A percentile compares a stretch with the other conserved stretches of the same genome.
These are phyloP conservation scores for Phylloscopus trochilus DNA, from an alignment of 2,113 vertebrate genomes.

Conservation along the genomic window DNA sequence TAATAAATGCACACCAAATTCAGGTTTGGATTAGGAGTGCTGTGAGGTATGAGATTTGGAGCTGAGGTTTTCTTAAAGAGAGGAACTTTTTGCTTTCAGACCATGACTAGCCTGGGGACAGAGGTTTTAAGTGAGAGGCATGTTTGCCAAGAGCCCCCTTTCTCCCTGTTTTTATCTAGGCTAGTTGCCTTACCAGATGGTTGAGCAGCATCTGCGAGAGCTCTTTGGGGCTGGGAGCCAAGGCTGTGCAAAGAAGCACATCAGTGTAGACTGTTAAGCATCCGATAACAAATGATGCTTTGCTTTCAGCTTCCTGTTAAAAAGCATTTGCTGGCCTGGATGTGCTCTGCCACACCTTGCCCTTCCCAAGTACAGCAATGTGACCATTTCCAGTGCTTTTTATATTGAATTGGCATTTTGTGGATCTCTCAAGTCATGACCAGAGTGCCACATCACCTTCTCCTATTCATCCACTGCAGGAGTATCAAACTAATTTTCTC, in stretches of 20 bases:
- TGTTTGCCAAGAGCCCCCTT: not conserved
- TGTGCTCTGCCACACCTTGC: not conserved
- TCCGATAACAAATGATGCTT: not conserved
- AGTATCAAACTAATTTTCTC: not conserved
- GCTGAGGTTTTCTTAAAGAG: not conserved
- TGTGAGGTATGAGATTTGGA: not conserved
- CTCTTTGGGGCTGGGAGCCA: not conserved
- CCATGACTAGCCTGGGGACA: not conserved
- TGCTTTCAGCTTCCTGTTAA: not conserved
- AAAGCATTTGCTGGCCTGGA: not conserved
- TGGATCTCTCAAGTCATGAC: not conserved
- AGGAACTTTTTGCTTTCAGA: not conserved
- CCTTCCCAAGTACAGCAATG: not conserved
- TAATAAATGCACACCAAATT: not conserved
- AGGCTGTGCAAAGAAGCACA: not conserved
- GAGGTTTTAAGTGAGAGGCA: not conserved
- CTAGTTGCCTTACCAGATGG: not conserved
- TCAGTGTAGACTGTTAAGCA: not conserved
- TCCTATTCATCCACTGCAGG: not conserved
- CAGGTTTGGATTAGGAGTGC: not conserved
- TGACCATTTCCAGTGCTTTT: not conserved
- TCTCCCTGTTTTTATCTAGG: not conserved
- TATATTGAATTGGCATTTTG: not conserved
- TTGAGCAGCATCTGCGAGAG: not conserved
- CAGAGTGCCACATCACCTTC: not conserved